These are phyloP conservation scores for Alethe castanea DNA, from an alignment of 2,113 vertebrate species.

Conservation along the genomic window DNA sequence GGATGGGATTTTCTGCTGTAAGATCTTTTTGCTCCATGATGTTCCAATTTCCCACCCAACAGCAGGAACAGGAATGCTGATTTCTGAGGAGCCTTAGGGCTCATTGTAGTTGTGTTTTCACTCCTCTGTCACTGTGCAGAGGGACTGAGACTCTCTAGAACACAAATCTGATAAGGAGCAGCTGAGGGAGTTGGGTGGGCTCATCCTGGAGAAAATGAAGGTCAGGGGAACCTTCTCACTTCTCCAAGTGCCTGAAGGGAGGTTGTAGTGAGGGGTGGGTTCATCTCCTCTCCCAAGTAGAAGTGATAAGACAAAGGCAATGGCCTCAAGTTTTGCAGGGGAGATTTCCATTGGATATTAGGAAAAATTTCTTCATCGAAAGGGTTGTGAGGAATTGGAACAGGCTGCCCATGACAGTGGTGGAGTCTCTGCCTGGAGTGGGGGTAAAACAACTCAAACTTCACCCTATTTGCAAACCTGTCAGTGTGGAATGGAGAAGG, in stretches of 20 bases:
- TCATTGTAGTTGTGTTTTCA: background rate
- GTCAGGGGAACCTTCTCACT: background rate
- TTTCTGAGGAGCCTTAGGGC: background rate
- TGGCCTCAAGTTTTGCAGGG: background rate
- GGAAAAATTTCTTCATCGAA: background rate
- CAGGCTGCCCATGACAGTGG: background rate
- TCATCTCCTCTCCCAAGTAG: background rate
- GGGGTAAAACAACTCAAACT: background rate
- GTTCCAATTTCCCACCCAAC: background rate
- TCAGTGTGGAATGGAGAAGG: background rate
- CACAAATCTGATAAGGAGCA: background rate
- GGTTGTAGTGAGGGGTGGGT: fast-evolving
- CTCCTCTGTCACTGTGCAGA: background rate
- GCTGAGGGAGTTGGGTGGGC: background rate
- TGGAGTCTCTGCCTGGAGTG: background rate
- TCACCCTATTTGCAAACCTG: too few species aligned
- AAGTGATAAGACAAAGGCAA: background rate
- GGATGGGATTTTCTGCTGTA: background rate
- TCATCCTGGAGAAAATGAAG: background rate
- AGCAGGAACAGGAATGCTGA: background rate
- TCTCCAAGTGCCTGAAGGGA: background rate
- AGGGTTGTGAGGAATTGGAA: background rate
- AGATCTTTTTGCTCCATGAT: background rate
- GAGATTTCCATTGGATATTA: background rate
- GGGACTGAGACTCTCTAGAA: background rate